Evolutionary conservation across 2,113 vertebrate species (phyloP), one percentile per base, ranked within the genome.

Genomic region (Meles meles): DNA sequence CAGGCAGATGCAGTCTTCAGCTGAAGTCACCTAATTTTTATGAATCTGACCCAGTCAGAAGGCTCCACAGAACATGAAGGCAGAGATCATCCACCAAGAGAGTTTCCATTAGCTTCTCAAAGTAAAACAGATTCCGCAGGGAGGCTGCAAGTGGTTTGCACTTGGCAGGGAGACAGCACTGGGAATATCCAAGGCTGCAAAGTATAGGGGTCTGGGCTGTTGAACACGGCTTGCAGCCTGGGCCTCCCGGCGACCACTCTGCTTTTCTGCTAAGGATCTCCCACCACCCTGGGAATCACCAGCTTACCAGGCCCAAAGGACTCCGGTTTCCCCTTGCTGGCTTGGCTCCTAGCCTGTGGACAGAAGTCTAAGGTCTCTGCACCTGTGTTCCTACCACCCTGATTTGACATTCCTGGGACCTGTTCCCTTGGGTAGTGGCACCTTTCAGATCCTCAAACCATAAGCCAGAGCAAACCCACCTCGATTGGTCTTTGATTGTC

Each of bases 181-280:
- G 1, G 47, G 13, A 37, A 21, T 0, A 29, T 7, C 18, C 37
- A 34, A 21, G 7, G 52, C 74, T 76, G 25, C n/a, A 5, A 27
- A 55, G n/a, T 6, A 11, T 2, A 61, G 47, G 31, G 9, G 9
- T 15, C 11, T 21, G 44, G 11, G 8, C 3, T 55, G 57, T 13
- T 42, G 20, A 29, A 10, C 2, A 7, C 1, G 25, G 72, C 7
- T 31, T 90, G 80, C 34, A 39, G 1, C 25, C 4, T 17, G 31
- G 37, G 21, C 34, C 31, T 52, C 17, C 47, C 59, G 17, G 74
- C 0, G 1, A 76, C 72, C 0, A 1, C 47, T 18, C 17, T 37
- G 10, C 37, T 44, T n/a, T 29, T 29, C 39, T 6, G 3, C 34
- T 31, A 6, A 37, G 67, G 63, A 67, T 17, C 31, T 67, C 63